A percentile compares a stretch with the other conserved stretches of the same genome.
Conservation (phyloP, 2,888 invertebrate species). For the Agrotis exclamationis region DNA sequence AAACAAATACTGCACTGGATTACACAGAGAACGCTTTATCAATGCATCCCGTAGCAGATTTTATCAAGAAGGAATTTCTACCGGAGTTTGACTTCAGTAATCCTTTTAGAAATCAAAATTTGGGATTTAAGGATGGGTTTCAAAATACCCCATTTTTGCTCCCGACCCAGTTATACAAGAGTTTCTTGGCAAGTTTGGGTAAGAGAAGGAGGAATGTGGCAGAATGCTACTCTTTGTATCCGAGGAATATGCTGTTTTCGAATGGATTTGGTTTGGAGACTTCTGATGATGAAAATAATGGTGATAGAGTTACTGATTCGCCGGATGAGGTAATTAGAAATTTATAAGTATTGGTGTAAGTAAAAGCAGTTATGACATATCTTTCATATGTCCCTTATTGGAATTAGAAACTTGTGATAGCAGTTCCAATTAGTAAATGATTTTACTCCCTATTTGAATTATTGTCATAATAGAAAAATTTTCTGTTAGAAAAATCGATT, state of each 20-base stretch:
- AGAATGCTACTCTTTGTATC: constrained; percentile 88
- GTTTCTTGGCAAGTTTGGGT: constrained; percentile 93
- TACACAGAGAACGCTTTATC: constrained; percentile 85
- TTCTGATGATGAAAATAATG: constrained; percentile 86
- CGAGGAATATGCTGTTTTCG: constrained; percentile 91
- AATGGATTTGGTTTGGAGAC: constrained; percentile 84
- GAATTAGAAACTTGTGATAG: too few species aligned
- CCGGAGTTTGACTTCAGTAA: constrained; percentile 87
- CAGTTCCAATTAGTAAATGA: not conserved
- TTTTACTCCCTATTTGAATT: too few species aligned
- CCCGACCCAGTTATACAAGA: constrained; percentile 95
- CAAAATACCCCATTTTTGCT: constrained; percentile 91
- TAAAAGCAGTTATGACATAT: too few species aligned
- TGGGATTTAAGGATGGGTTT: constrained; percentile 84
- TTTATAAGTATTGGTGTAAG: not conserved
- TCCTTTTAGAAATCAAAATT: constrained; percentile 85
- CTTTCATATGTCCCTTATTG: too few species aligned
- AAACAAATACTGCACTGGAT: constrained; percentile 80
- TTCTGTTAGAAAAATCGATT: not conserved
- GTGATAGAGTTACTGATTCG: constrained; percentile 84
- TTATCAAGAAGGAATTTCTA: constrained; percentile 89
- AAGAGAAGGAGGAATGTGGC: constrained; percentile 87
- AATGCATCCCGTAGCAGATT: constrained; percentile 86
- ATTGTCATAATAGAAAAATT: not conserved
- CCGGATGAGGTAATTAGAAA: constrained; percentile 87